Conservation (phyloP, 2,113 vertebrate genomes). For the Syngnathus floridae region DNA sequence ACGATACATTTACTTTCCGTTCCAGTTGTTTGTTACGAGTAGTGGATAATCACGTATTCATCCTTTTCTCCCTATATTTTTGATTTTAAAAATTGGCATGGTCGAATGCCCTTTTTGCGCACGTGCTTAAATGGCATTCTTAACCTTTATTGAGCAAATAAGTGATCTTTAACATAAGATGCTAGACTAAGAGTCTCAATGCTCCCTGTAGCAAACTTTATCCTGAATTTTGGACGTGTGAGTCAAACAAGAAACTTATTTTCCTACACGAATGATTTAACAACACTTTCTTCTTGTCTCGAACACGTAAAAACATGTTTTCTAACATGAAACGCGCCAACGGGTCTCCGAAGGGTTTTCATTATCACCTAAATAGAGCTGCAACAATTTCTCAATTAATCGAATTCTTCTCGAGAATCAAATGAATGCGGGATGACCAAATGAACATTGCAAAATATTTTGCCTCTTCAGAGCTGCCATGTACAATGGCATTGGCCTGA, state of each 20-base stretch:
- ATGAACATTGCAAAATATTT: neutral
- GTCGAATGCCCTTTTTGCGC: neutral
- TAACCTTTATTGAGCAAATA: neutral
- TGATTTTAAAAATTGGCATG: neutral
- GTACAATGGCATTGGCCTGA: constrained; percentile 92
- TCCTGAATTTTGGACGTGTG: neutral
- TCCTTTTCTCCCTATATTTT: neutral
- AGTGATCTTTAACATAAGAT: neutral
- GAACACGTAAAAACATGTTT: neutral
- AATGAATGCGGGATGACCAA: neutral
- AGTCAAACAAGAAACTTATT: neutral
- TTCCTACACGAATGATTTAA: neutral
- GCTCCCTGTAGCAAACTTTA: neutral
- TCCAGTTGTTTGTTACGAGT: neutral
- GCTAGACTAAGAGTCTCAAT: no score
- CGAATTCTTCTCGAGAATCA: neutral
- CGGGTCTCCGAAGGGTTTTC: neutral
- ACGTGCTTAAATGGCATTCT: neutral
- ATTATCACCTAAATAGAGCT: neutral
- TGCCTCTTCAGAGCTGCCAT: constrained; percentile 52
- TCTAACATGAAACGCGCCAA: neutral
- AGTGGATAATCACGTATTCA: neutral
- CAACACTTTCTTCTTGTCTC: no score
- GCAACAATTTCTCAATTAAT: neutral
- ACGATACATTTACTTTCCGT: neutral